Conservation (phyloP, 1,140 invertebrate species). For the Drosophila miranda region DNA sequence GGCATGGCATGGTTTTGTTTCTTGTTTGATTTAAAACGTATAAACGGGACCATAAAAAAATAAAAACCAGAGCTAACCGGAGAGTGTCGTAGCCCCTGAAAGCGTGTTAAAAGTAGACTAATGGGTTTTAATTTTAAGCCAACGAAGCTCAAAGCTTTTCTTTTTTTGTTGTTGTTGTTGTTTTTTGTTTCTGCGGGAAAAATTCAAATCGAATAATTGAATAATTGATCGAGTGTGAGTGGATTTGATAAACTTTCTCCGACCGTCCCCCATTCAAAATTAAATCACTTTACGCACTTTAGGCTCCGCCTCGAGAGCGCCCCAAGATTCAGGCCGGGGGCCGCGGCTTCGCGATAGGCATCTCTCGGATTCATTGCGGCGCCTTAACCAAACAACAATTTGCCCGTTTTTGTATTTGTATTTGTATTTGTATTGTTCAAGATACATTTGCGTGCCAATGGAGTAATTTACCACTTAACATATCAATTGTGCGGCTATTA, state of each 20-base stretch:
- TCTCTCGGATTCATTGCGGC: conserved; percentile 57
- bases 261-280: conserved; percentile 60
- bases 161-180: conserved; percentile 14
- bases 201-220: conserved; percentile 60
- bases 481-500: conserved; percentile 80
- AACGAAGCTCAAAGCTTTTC: conserved; percentile 29
- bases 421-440: conserved; percentile 30
- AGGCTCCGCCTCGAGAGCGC: conserved; percentile 43
- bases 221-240: conserved; percentile 55
- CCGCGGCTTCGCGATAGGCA: conserved; percentile 32
- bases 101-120: conserved; percentile 73
- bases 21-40: conserved; percentile 59
- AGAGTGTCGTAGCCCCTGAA: conserved; percentile 22
- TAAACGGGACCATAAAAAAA: conserved; percentile 65
- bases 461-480: conserved; percentile 81
- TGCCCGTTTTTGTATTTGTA: conserved; percentile 51
- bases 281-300: conserved; percentile 69
- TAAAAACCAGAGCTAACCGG: conserved; percentile 3
- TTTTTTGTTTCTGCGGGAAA: neutral
- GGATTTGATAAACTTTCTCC: conserved; percentile 45
- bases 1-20: conserved; percentile 11
- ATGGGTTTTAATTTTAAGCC: conserved; percentile 68
- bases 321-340: neutral
- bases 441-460: conserved; percentile 78
- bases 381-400: conserved; percentile 77